These are phyloP conservation scores for Scaptodrosophila latifasciaeformis DNA, from an alignment of 2,888 invertebrate species.

Conservation along the genomic window DNA sequence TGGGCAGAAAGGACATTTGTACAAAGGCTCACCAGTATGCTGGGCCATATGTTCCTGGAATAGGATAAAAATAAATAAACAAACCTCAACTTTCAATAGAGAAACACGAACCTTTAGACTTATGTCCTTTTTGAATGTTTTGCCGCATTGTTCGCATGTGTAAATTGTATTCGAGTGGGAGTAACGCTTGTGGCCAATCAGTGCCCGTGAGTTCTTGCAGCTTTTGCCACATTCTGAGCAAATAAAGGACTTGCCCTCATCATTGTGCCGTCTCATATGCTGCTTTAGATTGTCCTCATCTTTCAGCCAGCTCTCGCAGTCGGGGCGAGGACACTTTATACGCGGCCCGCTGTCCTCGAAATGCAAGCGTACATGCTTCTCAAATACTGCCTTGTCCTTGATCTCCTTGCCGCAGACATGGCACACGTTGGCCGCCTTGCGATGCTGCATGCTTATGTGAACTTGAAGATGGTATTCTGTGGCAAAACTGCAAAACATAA, in stretches of 20 bases:
- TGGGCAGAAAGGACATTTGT: conserved; percentile 72
- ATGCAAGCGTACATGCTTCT: conserved; percentile 72
- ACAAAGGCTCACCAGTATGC: conserved; percentile 72
- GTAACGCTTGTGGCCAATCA: conserved; percentile 72
- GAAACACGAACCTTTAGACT: conserved; percentile 64
- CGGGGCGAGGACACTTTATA: conserved; percentile 71
- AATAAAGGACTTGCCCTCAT: conserved; percentile 59
- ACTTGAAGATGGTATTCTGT: conserved; percentile 70
- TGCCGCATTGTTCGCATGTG: conserved; percentile 71
- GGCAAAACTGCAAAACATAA: conserved; percentile 65
- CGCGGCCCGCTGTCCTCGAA: conserved; percentile 72
- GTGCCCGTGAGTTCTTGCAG: conserved; percentile 71
- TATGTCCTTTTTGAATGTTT: conserved; percentile 73
- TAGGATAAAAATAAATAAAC: neutral
- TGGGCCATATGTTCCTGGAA: conserved; percentile 73
- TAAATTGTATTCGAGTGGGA: conserved; percentile 70
- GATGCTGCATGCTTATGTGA: conserved; percentile 70
- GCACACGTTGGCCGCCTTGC: conserved; percentile 71
- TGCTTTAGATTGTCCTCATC: conserved; percentile 72
- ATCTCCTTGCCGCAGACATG: conserved; percentile 74
- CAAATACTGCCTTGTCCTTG: conserved; percentile 72
- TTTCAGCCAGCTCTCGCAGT: conserved; percentile 74
- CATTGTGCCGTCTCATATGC: conserved; percentile 71
- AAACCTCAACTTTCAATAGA: too few relatives aligned
- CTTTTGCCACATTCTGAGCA: conserved; percentile 71